Evolutionary conservation across 2,888 invertebrate genomes (phyloP).

Genomic region (Odontocolon sp.): DNA sequence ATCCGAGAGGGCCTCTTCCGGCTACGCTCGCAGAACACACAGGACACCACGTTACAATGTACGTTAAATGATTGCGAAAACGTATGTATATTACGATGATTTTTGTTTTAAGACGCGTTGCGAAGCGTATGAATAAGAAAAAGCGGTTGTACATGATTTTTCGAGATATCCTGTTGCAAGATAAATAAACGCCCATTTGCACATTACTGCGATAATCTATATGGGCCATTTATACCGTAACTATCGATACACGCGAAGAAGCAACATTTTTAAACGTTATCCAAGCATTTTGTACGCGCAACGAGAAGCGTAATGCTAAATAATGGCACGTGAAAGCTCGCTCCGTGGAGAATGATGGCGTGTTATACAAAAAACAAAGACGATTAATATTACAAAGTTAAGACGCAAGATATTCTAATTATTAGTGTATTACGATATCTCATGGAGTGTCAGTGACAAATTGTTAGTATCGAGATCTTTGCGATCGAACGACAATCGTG

Average conservation of each 20-base stretch:
- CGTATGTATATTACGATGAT: slow-evolving; percentile 41
- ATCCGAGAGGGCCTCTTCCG: slow-evolving; percentile 97
- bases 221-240: slow-evolving; percentile 3
- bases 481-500: slow-evolving; percentile 3
- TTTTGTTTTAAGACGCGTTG: slow-evolving; percentile 5
- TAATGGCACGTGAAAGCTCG: slow-evolving; percentile 22
- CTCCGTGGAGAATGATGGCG: slow-evolving; percentile 14
- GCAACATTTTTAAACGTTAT: not conserved
- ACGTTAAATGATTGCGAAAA: slow-evolving; percentile 56
- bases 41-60: slow-evolving; percentile 75
- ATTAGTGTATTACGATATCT: slow-evolving; percentile 40
- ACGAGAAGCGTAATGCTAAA: slow-evolving; percentile 30
- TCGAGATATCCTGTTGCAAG: too few relatives aligned
- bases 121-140: slow-evolving; percentile 17
- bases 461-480: not conserved
- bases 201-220: slow-evolving; percentile 7
- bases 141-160: not conserved
- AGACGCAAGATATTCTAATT: slow-evolving; percentile 34
- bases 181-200: too few relatives aligned
- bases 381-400: slow-evolving; percentile 33
- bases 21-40: slow-evolving; percentile 84
- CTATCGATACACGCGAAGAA: not conserved
- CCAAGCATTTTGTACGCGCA: not conserved
- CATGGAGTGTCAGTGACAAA: slow-evolving; percentile 11
- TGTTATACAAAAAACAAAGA: slow-evolving; percentile 3